A percentile compares a stretch with the other conserved stretches of the same genome.
These are phyloP conservation scores for Mastomys coucha DNA, from an alignment of 2,113 vertebrate species.

Conservation along the genomic window DNA sequence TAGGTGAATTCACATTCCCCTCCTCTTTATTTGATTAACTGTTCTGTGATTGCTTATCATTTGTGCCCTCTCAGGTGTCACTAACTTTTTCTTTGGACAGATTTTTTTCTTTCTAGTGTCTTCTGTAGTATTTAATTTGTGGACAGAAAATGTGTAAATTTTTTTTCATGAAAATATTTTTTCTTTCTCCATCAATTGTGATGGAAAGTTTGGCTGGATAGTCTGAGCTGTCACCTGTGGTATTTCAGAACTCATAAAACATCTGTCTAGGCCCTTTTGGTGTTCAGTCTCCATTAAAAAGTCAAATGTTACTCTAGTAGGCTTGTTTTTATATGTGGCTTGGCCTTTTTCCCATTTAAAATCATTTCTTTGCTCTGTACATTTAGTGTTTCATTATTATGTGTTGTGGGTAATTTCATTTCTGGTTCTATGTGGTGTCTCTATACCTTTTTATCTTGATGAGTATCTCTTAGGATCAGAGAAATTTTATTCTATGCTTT, in stretches of 20 bases:
- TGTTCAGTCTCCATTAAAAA: neutral
- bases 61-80: neutral
- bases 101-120: neutral
- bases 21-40: neutral
- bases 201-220: neutral
- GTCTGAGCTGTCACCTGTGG: neutral
- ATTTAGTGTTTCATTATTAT: neutral
- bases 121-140: neutral
- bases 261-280: neutral
- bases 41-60: neutral
- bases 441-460: neutral
- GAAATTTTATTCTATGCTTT: neutral
- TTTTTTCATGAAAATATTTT: neutral
- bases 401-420: neutral
- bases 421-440: neutral
- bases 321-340: neutral
- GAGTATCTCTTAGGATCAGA: neutral
- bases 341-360: neutral
- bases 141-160: neutral
- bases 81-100: neutral
- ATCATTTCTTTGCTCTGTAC: neutral
- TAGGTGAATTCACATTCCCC: neutral
- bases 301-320: neutral
- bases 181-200: neutral
- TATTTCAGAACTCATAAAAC: neutral